phyloP scores from a whole-genome alignment of 2,888 invertebrate genomes.

The Smittia sp. region DNA sequence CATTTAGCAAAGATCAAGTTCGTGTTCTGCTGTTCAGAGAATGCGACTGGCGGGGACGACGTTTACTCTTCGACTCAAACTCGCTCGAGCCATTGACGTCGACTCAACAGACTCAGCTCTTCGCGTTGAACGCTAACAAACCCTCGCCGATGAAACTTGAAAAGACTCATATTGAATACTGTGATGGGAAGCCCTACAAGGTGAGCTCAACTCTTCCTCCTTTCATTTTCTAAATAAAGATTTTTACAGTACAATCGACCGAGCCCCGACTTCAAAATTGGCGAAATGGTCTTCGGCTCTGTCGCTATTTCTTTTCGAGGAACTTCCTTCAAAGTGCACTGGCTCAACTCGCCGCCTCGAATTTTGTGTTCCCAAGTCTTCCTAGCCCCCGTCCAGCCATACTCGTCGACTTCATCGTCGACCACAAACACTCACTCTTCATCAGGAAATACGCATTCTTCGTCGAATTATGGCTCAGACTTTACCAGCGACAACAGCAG shows the following conservation, averaged over 20 bases:
- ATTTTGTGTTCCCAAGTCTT: conserved; percentile 63
- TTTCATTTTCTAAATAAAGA: not conserved
- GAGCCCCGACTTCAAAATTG: conserved; percentile 68
- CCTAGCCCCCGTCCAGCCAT: conserved; percentile 55
- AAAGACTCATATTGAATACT: conserved; percentile 57
- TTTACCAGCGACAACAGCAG: conserved; percentile 44
- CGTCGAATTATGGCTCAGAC: conserved; percentile 36
- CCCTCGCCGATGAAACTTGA: conserved; percentile 22
- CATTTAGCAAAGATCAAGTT: conserved; percentile 70
- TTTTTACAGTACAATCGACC: conserved; percentile 62
- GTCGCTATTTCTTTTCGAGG: conserved; percentile 86
- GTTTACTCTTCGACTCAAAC: conserved; percentile 79
- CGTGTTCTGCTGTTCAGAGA: conserved; percentile 81
- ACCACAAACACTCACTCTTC: conserved; percentile 42
- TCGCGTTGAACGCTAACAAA: not conserved
- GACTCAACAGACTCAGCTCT: conserved; percentile 35
- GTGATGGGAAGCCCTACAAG: conserved; percentile 64
- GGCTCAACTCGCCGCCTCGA: conserved; percentile 54
- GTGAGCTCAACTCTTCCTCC: conserved; percentile 46
- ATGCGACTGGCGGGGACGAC: conserved; percentile 77
- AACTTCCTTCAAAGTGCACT: conserved; percentile 77
- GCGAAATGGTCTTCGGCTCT: conserved; percentile 91
- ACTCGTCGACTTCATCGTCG: conserved; percentile 42
- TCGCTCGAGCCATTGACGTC: conserved; percentile 61
- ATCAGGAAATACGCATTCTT: conserved; percentile 17